Conservation (phyloP, 2,888 invertebrate species). For the Aphodius sticticus region DNA sequence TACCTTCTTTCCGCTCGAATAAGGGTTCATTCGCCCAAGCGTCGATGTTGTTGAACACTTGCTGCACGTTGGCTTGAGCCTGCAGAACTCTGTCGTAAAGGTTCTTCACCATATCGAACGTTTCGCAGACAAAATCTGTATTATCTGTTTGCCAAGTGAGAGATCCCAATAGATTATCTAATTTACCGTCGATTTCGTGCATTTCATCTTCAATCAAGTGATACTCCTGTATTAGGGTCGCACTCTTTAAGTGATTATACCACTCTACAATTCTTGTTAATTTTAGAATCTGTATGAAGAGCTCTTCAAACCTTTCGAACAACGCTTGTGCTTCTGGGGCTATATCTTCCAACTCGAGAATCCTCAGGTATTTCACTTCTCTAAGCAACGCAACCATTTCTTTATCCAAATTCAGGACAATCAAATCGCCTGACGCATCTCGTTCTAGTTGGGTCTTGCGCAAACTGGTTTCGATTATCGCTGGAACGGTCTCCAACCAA, state of each 20-base stretch:
- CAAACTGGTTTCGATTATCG: conserved; percentile 69
- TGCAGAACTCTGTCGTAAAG: conserved; percentile 73
- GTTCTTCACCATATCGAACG: conserved; percentile 73
- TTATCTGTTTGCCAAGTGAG: conserved; percentile 84
- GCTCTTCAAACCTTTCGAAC: conserved; percentile 72
- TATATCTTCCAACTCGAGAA: conserved; percentile 61
- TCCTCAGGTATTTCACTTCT: conserved; percentile 81
- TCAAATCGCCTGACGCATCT: conserved; percentile 60
- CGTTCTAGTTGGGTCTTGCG: conserved; percentile 69
- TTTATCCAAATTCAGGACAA: conserved; percentile 73
- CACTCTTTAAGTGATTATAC: conserved; percentile 82
- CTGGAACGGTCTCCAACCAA: conserved; percentile 75
- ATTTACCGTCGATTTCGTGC: conserved; percentile 72
- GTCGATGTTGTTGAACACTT: conserved; percentile 66
- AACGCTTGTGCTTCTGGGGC: conserved; percentile 70
- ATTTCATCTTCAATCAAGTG: conserved; percentile 80
- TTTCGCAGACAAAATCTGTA: conserved; percentile 73
- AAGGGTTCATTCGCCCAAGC: conserved; percentile 80
- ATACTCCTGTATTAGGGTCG: conserved; percentile 80
- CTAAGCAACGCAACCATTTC: conserved; percentile 77
- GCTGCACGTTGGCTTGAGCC: conserved; percentile 72
- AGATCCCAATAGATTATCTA: conserved; percentile 73
- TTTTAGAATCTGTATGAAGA: conserved; percentile 62
- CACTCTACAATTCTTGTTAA: conserved; percentile 71
- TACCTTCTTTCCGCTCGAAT: conserved; percentile 76